phyloP scores from a whole-genome alignment of 2,888 invertebrate genomes.

The Bibio marci region DNA sequence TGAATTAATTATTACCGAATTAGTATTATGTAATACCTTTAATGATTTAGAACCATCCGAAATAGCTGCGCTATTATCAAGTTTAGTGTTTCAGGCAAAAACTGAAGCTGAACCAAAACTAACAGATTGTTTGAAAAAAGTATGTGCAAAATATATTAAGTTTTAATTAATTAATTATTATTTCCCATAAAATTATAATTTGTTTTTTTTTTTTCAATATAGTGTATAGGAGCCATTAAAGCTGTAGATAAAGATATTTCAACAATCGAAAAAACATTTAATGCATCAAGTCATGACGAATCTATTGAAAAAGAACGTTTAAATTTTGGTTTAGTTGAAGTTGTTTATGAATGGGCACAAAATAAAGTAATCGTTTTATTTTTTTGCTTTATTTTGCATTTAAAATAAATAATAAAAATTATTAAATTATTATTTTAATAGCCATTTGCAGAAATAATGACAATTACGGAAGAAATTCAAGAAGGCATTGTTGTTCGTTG shows the following conservation, averaged over 20 bases:
- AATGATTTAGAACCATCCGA: conserved; percentile 74
- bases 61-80: conserved; percentile 85
- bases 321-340: conserved; percentile 83
- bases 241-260: conserved; percentile 50
- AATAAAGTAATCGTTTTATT: conserved; percentile 42
- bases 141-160: too few relatives aligned
- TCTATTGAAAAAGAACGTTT: conserved; percentile 42
- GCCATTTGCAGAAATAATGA: conserved; percentile 87
- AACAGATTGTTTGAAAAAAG: conserved; percentile 39
- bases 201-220: too few relatives aligned
- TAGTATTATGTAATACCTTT: conserved; percentile 79
- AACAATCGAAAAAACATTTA: conserved; percentile 43
- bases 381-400: neutral
- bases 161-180: too few relatives aligned
- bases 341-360: conserved; percentile 92
- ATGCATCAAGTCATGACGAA: conserved; percentile 22
- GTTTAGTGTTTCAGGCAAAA: conserved; percentile 81
- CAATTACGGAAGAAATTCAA: conserved; percentile 82
- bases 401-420: neutral
- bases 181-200: too few relatives aligned
- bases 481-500: conserved; percentile 96
- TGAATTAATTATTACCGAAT: conserved; percentile 84
- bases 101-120: conserved; percentile 40
- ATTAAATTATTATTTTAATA: conserved; percentile 25
- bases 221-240: too few relatives aligned